phyloP scores from a whole-genome alignment of 92 coral and sea anemone species.

The Bergia puertoricense region DNA sequence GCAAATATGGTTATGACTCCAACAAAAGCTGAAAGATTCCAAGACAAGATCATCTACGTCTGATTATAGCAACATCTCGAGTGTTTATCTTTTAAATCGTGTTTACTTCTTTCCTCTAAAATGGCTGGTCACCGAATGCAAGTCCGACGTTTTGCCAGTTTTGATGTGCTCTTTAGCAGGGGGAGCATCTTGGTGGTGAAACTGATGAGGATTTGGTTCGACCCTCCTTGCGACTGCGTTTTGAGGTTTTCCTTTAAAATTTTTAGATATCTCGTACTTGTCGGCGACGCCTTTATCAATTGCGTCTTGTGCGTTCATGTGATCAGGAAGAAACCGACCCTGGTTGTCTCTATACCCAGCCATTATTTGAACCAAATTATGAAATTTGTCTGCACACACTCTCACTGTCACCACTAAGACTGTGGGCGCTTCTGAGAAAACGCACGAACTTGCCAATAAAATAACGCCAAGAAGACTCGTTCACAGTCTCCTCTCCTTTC shows the following conservation, averaged over 20 bases:
- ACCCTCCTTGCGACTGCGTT: constrained; percentile 5
- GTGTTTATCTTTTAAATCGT: neutral
- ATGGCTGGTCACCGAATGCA: neutral
- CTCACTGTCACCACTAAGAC: neutral
- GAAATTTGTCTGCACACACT: no score
- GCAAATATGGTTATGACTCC: neutral
- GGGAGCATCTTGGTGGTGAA: constrained; percentile 5
- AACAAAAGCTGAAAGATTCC: neutral
- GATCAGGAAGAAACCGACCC: constrained; percentile 22
- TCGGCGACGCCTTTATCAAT: neutral
- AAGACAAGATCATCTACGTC: neutral
- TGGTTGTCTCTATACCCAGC: neutral
- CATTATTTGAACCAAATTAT: neutral
- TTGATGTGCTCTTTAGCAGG: neutral
- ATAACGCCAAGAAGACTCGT: no score
- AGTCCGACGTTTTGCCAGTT: neutral
- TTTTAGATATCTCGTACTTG: neutral
- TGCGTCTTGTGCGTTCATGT: constrained; percentile 10
- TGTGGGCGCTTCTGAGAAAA: neutral
- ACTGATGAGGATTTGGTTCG: neutral
- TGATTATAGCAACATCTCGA: neutral
- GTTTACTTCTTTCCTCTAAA: neutral
- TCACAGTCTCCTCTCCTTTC: no score
- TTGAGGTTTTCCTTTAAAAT: neutral
- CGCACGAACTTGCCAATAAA: neutral